Conservation (phyloP, 2,888 invertebrate genomes). For the Euzophera pinguis region DNA sequence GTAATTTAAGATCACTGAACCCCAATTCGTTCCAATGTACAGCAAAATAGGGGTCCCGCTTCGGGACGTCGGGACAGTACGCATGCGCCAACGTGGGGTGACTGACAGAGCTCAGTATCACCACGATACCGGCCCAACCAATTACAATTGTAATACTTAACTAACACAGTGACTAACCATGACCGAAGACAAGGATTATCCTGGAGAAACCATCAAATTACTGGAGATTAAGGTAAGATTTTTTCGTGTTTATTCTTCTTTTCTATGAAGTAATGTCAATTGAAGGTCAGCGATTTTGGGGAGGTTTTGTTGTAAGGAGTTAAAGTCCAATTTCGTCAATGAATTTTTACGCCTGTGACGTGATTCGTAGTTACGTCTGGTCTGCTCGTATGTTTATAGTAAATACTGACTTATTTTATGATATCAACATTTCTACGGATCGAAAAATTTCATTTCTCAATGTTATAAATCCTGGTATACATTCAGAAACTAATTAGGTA, state of each 20-base stretch:
- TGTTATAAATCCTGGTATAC: no score
- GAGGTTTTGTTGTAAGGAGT: conserved; percentile 23
- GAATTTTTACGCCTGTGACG: conserved; percentile 11
- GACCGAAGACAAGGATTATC: conserved; percentile 44
- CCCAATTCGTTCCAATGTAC: conserved; percentile 11
- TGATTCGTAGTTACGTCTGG: not conserved
- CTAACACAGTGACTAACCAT: conserved; percentile 30
- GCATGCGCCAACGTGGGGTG: conserved; percentile 48
- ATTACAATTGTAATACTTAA: not conserved
- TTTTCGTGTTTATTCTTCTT: conserved; percentile 20
- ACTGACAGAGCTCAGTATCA: conserved; percentile 32
- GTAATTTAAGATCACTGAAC: conserved; percentile 11
- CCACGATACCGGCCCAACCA: conserved; percentile 28
- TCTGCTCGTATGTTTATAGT: not conserved
- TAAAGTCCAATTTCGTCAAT: conserved; percentile 30
- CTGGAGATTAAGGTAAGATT: conserved; percentile 65
- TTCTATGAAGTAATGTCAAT: conserved; percentile 49
- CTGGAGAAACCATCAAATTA: conserved; percentile 58
- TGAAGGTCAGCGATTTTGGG: conserved; percentile 50
- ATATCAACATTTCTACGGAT: no score
- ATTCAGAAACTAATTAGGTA: no score
- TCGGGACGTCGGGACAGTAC: conserved; percentile 24
- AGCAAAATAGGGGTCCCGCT: conserved; percentile 42
- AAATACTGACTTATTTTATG: not conserved
- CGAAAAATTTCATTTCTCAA: no score